These are phyloP conservation scores for Aspiorhynchus laticeps DNA, from an alignment of 2,113 vertebrate genomes.

Conservation along the genomic window DNA sequence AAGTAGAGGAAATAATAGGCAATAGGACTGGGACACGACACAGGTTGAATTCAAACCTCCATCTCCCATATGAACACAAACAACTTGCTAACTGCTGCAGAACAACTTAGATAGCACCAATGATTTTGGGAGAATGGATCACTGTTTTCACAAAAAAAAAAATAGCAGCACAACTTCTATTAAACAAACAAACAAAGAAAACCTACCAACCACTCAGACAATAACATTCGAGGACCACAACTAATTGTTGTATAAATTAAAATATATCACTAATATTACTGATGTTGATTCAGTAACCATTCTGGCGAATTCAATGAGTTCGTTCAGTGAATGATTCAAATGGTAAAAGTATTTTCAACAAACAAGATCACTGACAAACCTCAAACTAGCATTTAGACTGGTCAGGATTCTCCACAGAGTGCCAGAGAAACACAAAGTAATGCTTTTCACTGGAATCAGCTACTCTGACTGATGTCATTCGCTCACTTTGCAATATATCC, in stretches of 20 bases:
- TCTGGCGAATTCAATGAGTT: background rate
- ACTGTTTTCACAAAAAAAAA: background rate
- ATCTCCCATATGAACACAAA: background rate
- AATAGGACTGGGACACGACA: background rate
- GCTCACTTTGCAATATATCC: conserved; percentile 22
- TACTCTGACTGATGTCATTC: conserved; percentile 23
- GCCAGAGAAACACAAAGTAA: background rate
- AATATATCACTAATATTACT: background rate
- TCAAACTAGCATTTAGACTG: background rate
- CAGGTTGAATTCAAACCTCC: background rate
- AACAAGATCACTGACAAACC: background rate
- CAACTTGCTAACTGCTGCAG: background rate
- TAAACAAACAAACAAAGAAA: no score
- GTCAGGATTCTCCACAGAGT: background rate
- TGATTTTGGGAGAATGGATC: background rate
- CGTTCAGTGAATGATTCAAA: background rate
- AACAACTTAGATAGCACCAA: background rate
- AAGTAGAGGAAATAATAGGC: background rate
- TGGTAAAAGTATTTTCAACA: background rate
- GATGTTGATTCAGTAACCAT: background rate
- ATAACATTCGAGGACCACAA: background rate
- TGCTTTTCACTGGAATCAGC: conserved; percentile 18
- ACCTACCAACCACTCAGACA: background rate
- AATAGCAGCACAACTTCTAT: background rate
- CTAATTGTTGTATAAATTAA: background rate